Evolutionary conservation across 2,888 invertebrate genomes (phyloP), one percentile per base, ranked within the genome.

Genomic region (Trachelus stipa): DNA sequence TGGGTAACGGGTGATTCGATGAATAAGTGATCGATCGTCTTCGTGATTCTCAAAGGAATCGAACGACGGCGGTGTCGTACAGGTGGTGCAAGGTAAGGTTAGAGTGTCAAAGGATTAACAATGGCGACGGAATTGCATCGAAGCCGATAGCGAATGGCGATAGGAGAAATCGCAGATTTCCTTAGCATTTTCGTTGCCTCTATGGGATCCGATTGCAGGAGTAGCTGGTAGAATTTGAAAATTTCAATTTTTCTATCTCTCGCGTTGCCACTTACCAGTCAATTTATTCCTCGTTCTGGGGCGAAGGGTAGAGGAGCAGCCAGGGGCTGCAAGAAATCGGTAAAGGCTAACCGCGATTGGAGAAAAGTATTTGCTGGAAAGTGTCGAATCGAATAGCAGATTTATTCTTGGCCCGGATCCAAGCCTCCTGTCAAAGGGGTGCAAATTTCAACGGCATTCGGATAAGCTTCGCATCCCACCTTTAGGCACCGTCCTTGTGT

Each of bases 231-330:
- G 6, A 56, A 56, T 56, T 23, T 23, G 56, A 56, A 56, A 23
- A 23, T 56, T 23, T 6, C 0, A 56, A 56, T 56, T 56, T 56
- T 40, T 15, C 4, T 4, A 15, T 40, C 15, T 15, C 56, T 23
- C 56, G 1, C 23, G 56, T 56, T 15, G 0, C 23, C 6, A 56
- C 23, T 56, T 9, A 0, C 23, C 6, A 9, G 9, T 56, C 56
- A 0, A 56, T 23, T 56, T 9, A 6, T 56, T 56, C 56, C 6
- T 9, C 56, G 23, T 9, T 9, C 23, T 0, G 9, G 6, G 56
- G 0, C 15, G 56, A 6, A 2, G 9, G 9, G 1, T 2, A 1
- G 6, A 35, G 35, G 12, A 3, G 56, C 15, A 0, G 9, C 0
- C 0, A 4, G 40, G 56, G 23, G 56, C 0, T 2, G 15, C 23